phyloP scores from a whole-genome alignment of 2,888 invertebrate genomes.

The Metacarcinus magister region DNA sequence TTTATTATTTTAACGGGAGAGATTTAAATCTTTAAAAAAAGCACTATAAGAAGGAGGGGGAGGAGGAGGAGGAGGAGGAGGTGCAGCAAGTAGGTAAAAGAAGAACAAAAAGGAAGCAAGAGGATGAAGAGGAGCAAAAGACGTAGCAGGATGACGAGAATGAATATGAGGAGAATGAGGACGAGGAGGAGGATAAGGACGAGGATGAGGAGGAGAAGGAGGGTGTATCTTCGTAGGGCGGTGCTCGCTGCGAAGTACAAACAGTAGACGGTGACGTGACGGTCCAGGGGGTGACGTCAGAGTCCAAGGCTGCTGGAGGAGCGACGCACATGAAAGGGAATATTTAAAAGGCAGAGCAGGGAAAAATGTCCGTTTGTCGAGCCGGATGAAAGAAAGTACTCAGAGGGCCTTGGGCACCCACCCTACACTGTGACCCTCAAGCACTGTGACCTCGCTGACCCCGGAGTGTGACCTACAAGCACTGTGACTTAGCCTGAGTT shows the following conservation, averaged over 20 bases:
- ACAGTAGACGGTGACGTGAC: not conserved
- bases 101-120: not conserved
- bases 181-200: not conserved
- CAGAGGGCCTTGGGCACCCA: not conserved
- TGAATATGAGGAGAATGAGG: not conserved
- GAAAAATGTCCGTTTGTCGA: slow-evolving; percentile 18
- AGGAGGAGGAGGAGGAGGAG: slow-evolving; percentile 9
- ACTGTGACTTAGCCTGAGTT: not conserved
- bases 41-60: not conserved
- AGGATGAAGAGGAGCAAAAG: not conserved
- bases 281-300: not conserved
- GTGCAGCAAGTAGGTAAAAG: no score
- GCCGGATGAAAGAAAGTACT: slow-evolving; percentile 12
- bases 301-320: not conserved
- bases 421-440: not conserved
- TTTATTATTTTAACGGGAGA: not conserved
- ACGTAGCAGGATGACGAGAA: not conserved
- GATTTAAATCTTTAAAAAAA: not conserved
- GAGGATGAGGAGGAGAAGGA: not conserved
- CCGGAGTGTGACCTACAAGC: not conserved
- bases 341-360: not conserved
- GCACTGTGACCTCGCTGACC: not conserved
- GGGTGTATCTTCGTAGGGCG: not conserved
- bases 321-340: slow-evolving; percentile 10
- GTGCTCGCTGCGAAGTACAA: not conserved